Evolutionary conservation across 2,888 invertebrate species (phyloP), one percentile per base, ranked within the genome.

Genomic region (Aethes cnicana): DNA sequence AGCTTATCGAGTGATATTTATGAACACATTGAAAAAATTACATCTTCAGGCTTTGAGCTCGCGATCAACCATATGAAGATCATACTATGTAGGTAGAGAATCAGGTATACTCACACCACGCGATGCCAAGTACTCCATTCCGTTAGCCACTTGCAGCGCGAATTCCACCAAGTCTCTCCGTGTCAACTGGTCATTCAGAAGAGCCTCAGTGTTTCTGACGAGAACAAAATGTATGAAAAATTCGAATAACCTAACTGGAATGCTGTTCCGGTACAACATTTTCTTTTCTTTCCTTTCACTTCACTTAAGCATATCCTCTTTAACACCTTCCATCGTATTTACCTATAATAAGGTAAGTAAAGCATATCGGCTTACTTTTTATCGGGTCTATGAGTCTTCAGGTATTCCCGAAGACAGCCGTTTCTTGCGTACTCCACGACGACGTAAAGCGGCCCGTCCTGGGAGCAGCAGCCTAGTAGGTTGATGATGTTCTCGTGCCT

Each of bases 401-500:
- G 86, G 76, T 97, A 99, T 73, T 99, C 98, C 47, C 98, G 92
- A 1, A 99, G 89, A 81, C 99, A 99, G 5, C 99, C 99, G 74
- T 96, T 93, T 0, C 95, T 95, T 0, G 97, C 96, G 72, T 93
- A 97, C 69, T 97, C 97, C 1, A 97, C 97, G 44, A 97, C 94
- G 1, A 97, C 96, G 77, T 94, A 95, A 0, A 96, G 88, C 0
- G 96, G 95, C 7, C 98, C 98, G 58, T 94, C 95, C 78, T 98
- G 97, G 0, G 98, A 98, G 81, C 98, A 98, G 74, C 98, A 98
- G 1, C 98, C 99, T 8, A 99, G 84, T 44, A 99, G 90, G 79
- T 98, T 98, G 68, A 99, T 98, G 47, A 99, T 98, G 81, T 99
- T 98, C 55, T 98, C 97, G 78, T 99, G 98, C 55, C 96, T 95